Percentiles rank a stretch among this genome's conserved stretches.
phyloP scores from a whole-genome alignment of 1,140 invertebrate species.

The Eubasilissa regina region DNA sequence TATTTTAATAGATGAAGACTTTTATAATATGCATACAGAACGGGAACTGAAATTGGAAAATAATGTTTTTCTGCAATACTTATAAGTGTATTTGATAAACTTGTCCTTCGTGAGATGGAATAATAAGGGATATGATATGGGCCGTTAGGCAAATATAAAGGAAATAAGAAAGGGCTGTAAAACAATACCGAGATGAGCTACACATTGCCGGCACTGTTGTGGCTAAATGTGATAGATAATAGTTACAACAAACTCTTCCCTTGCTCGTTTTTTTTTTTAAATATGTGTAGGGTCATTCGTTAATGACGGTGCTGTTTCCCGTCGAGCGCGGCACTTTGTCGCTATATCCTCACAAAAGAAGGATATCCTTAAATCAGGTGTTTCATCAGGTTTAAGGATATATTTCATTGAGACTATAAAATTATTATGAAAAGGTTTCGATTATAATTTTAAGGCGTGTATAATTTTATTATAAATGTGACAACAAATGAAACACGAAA shows the following conservation, averaged over 20 bases:
- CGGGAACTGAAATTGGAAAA: no score
- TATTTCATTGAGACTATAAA: background rate
- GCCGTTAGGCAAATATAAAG: slow-evolving; percentile 42
- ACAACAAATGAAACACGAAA: no score
- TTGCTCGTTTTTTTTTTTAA: background rate
- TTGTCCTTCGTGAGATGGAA: background rate
- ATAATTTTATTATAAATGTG: background rate
- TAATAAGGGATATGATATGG: slow-evolving; percentile 44
- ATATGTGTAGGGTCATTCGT: slow-evolving; percentile 7
- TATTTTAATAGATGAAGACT: no score
- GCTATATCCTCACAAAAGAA: no score
- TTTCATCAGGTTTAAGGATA: background rate
- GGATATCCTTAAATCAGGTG: no score
- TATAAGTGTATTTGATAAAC: background rate
- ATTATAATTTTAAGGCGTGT: background rate
- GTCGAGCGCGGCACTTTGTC: background rate
- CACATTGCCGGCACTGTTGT: slow-evolving; percentile 26
- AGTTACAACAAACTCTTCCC: slow-evolving; percentile 8
- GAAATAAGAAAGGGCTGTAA: slow-evolving; percentile 44
- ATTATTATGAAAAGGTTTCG: background rate
- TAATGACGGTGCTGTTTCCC: background rate
- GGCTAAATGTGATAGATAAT: slow-evolving; percentile 17
- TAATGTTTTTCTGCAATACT: no score
- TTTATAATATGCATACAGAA: no score
- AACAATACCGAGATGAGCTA: slow-evolving; percentile 34